Evolutionary conservation across 2,888 invertebrate species (phyloP), one percentile per base, ranked within the genome.

Genomic region (Idaea dimidiata): DNA sequence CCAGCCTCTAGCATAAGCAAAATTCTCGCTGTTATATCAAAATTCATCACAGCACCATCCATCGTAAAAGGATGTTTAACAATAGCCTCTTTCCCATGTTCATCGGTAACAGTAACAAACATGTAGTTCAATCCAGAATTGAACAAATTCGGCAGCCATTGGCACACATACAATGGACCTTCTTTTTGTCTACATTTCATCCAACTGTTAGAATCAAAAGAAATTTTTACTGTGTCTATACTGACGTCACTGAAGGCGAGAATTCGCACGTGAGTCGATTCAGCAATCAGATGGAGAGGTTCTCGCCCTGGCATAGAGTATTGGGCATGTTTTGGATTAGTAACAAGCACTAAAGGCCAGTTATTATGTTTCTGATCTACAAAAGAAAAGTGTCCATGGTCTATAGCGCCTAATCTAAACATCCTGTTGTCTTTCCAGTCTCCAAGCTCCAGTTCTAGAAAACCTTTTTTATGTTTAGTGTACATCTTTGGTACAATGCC

Each of bases 351-450:
- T 31, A 97, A 89, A 8, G 98, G 98, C 97, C 97, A 98, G 16
- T 94, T 89, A 68, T 95, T 93, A 80, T 97, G 95, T 70, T 92
- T 93, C 60, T 96, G 93, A 86, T 98, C 98, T 63, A 94, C 91
- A 88, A 98, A 98, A 33, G 97, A 97, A 80, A 98, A 95, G 71
- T 97, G 89, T 58, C 97, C 98, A 84, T 98, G 97, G 87, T 98
- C 98, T 71, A 98, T 94, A n/a, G 96, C 97, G 68, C 95, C 94
- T 59, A 98, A 82, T 54, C 98, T 94, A 88, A 94, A 97, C 96
- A 96, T 94, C 90, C 98, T 93, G 79, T 96, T 96, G 76, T 97
- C 96, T 87, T 97, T 98, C 98, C 98, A 98, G 89, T 98, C 98
- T 8, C 96, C 97, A 61, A 98, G 88, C 88, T 98, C 98, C 63